Conservation (phyloP, 2,888 invertebrate species). For the Ectemnius cavifrons region DNA sequence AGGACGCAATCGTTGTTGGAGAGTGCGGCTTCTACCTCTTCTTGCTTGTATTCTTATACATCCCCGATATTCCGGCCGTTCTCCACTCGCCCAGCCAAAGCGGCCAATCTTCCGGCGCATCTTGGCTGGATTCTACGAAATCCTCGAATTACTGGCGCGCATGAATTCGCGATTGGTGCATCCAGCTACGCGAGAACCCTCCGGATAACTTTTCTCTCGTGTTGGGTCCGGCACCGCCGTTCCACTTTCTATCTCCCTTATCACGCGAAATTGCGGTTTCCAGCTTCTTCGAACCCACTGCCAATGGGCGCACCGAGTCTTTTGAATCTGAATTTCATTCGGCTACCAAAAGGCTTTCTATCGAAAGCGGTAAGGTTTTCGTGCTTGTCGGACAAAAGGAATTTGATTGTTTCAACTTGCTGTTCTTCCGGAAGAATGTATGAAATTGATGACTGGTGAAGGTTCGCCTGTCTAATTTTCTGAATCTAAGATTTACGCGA, state of each 20-base stretch:
- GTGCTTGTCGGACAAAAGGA: too few relatives aligned
- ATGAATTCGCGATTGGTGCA: slow-evolving; percentile 12
- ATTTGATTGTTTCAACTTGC: too few relatives aligned
- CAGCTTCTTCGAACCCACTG: too few relatives aligned
- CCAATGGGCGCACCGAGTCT: too few relatives aligned
- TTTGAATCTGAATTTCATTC: too few relatives aligned
- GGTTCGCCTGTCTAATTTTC: slow-evolving; percentile 13
- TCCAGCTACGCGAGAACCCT: neutral
- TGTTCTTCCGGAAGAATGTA: neutral
- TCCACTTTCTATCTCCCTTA: too few relatives aligned
- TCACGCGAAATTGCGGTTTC: slow-evolving; percentile 5
- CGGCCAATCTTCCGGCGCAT: slow-evolving; percentile 6
- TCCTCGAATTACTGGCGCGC: slow-evolving; percentile 3
- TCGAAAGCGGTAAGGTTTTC: too few relatives aligned
- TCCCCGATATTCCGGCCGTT: neutral
- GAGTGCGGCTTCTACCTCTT: neutral
- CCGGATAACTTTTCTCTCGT: neutral
- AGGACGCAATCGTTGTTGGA: neutral
- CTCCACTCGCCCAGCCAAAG: neutral
- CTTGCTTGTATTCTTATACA: neutral
- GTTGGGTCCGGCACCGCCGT: too few relatives aligned
- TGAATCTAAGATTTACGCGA: slow-evolving; percentile 17
- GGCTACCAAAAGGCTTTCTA: too few relatives aligned
- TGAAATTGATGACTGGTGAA: neutral
- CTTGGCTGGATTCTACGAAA: neutral